Base-by-base conservation (phyloP, 2,888 invertebrate species). In the Perdita meconis region DNA sequence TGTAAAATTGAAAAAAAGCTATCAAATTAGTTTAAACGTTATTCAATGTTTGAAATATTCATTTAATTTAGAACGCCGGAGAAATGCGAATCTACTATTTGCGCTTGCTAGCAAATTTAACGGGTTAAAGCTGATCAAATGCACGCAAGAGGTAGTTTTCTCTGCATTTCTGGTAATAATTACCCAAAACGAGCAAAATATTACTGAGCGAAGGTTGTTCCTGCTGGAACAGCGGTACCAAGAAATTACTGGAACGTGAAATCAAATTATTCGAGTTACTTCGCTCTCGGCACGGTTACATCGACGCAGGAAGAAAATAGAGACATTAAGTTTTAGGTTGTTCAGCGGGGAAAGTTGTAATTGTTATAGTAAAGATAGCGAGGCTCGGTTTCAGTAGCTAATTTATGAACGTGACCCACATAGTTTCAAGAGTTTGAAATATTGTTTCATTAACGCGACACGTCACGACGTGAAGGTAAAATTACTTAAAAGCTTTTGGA, bases 181-280 rank as follows among this genome's bases (percentile, higher is more conserved):
- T 68, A 67, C 36, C 8, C 22, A 16, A 59, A 53, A 53, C 59
- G 13, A 60, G 34, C 4, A 65, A 36, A 59, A 38, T 55, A 44
- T 59, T 57, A 38, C 10, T 16, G 4, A 10, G 60, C 19, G 13
- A 44, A 44, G 44, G 13, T 74, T 65, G 60, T 61, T 56, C 60
- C 12, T 16, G 36, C 36, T 36, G 40, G 42, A 24, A 34, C 40
- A 63, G 44, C 38, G 42, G 50, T 65, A 78, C 55, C 64, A 60
- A 60, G 64, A 60, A 63, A 65, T 78, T 75, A 65, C 44, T 61
- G 47, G 68, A 61, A 65, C 75, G 68, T 59, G 74, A 74, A 77
- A 77, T 77, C 40, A 68, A 68, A 75, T 78, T 69, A 68, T 75
- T 78, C 69, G 59, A 75, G 69, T 74, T 67, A 75, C 60, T 68